A percentile compares a stretch with the other conserved stretches of the same genome.
phyloP scores from a whole-genome alignment of 2,888 invertebrate genomes.

The Tipula vernalis region DNA sequence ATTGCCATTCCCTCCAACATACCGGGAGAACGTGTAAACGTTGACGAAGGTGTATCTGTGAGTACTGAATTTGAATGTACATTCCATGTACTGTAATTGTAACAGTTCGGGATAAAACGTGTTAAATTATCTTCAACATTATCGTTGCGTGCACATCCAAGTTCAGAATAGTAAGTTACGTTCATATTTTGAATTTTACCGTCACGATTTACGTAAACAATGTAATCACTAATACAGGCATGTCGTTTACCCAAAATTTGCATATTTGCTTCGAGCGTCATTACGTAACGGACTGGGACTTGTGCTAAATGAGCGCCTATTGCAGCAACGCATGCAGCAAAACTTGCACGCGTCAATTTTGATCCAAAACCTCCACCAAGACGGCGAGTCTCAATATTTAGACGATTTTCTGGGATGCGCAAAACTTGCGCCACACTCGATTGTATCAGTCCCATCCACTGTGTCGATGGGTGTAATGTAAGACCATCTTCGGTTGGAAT shows the following conservation, averaged over 20 bases:
- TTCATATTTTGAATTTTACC: conserved; percentile 52
- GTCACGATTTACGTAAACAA: conserved; percentile 42
- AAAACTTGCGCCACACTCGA: conserved; percentile 40
- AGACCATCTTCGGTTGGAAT: conserved; percentile 55
- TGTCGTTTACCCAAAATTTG: conserved; percentile 42
- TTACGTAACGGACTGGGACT: conserved; percentile 46
- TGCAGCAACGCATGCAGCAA: conserved; percentile 50
- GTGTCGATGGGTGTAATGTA: conserved; percentile 46
- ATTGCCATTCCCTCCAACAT: neutral
- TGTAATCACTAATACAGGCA: conserved; percentile 41
- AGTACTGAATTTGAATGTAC: neutral
- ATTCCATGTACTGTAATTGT: neutral
- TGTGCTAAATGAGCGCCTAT: conserved; percentile 48
- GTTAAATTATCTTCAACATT: conserved; percentile 44
- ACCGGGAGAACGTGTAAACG: neutral
- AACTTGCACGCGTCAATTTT: conserved; percentile 51
- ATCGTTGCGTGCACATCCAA: conserved; percentile 41
- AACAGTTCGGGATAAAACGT: neutral
- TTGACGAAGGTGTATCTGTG: neutral
- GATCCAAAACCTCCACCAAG: conserved; percentile 63
- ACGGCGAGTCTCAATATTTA: conserved; percentile 48
- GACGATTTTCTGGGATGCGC: conserved; percentile 40
- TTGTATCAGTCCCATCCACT: conserved; percentile 45
- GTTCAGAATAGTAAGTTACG: conserved; percentile 37
- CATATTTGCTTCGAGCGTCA: conserved; percentile 56